Evolutionary conservation across 2,888 invertebrate genomes (phyloP).

Genomic region (Watsonalla cultraria): DNA sequence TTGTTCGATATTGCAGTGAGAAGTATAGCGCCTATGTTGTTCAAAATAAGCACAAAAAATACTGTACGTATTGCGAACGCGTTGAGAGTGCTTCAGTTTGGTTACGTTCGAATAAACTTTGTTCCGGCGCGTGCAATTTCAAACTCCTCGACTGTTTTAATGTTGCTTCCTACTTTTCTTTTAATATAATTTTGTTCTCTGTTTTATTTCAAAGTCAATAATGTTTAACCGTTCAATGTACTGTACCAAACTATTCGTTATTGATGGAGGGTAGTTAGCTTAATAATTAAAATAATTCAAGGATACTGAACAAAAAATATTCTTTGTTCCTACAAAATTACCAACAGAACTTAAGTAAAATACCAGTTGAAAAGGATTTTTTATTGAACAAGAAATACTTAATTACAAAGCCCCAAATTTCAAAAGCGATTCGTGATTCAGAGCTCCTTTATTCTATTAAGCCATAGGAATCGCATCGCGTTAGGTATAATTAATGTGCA

Average conservation of each 20-base stretch:
- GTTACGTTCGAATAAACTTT: slow-evolving; percentile 25
- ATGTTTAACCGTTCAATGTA: not conserved
- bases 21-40: slow-evolving; percentile 29
- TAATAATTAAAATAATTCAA: no score
- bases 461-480: slow-evolving; percentile 9
- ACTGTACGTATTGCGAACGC: slow-evolving; percentile 9
- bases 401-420: no score
- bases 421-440: no score
- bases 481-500: slow-evolving; percentile 23
- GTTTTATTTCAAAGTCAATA: not conserved
- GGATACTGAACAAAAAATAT: no score
- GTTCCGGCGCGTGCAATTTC: slow-evolving; percentile 16
- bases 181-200: not conserved
- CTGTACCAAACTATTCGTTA: no score
- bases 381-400: no score
- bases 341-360: no score
- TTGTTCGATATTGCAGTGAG: slow-evolving; percentile 35
- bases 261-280: no score
- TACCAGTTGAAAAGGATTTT: no score
- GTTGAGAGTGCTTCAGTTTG: slow-evolving; percentile 13
- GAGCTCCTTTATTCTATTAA: no score
- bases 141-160: slow-evolving; percentile 24
- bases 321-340: no score
- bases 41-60: slow-evolving; percentile 28
- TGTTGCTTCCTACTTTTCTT: slow-evolving; percentile 16